These are phyloP conservation scores for Drosophila aldrichi DNA, from an alignment of 2,888 invertebrate species.

Conservation along the genomic window DNA sequence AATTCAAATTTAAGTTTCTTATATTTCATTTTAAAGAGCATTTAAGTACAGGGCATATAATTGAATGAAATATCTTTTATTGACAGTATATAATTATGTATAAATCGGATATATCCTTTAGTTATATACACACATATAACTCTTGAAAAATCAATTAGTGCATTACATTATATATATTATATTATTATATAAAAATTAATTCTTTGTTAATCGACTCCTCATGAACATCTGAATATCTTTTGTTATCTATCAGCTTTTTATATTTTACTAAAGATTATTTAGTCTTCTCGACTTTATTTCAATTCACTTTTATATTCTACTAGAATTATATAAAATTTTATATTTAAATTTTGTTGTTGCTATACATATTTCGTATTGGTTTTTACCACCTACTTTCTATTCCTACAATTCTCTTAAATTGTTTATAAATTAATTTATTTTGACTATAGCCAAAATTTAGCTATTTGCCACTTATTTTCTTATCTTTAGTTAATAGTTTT, in stretches of 20 bases:
- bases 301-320: not conserved
- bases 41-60: too few relatives aligned
- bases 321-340: too few relatives aligned
- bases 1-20: not conserved
- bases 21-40: not conserved
- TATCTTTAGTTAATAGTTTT: slow-evolving; percentile 2
- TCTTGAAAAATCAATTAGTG: not conserved
- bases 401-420: too few relatives aligned
- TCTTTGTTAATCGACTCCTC: not conserved
- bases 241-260: not conserved
- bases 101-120: not conserved
- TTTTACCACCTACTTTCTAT: too few relatives aligned
- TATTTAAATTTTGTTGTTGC: too few relatives aligned
- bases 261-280: not conserved
- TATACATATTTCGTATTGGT: too few relatives aligned
- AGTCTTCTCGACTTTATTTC: not conserved
- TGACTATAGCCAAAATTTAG: too few relatives aligned
- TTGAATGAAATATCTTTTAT: not conserved
- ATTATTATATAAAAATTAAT: not conserved
- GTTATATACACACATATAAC: too few relatives aligned
- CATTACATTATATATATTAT: too few relatives aligned
- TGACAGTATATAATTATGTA: not conserved
- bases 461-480: not conserved
- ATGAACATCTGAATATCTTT: not conserved
- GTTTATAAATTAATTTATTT: too few relatives aligned